A percentile compares a stretch with the other conserved stretches of the same genome.
Evolutionary conservation across 2,113 vertebrate species (phyloP).

Genomic region (Microtus richardsoni): DNA sequence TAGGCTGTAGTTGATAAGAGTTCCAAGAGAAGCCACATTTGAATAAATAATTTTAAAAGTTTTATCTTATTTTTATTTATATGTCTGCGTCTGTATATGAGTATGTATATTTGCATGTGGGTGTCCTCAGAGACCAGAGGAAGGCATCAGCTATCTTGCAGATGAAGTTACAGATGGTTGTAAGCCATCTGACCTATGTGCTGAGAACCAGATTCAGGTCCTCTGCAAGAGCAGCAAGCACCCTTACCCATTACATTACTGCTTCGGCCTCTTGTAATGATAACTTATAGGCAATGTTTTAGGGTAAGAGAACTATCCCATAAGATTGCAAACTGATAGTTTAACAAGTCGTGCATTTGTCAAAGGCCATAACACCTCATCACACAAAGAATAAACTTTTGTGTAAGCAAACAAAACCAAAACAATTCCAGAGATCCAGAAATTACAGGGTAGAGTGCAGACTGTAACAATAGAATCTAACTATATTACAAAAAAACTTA

Average conservation of each 20-base stretch:
- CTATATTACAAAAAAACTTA: not conserved
- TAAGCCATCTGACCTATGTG: no score
- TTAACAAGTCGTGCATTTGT: not conserved
- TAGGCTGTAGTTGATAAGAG: not conserved
- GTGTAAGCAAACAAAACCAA: not conserved
- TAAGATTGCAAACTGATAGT: not conserved
- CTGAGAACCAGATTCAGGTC: no score
- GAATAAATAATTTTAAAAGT: not conserved
- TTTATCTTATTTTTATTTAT: not conserved
- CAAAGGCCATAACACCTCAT: not conserved
- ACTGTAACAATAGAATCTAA: not conserved
- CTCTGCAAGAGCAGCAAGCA: not conserved
- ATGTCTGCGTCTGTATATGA: not conserved
- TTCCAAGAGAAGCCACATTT: not conserved
- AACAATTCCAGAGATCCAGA: not conserved
- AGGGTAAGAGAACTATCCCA: not conserved
- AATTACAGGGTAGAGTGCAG: not conserved
- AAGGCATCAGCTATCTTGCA: not conserved
- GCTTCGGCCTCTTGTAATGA: not conserved
- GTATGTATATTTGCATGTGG: not conserved
- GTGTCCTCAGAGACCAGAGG: not conserved
- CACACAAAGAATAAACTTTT: not conserved
- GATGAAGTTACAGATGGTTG: not conserved
- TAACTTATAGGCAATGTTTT: not conserved
- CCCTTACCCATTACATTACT: not conserved